A percentile compares a stretch with the other conserved stretches of the same genome.
Evolutionary conservation across 1,140 invertebrate genomes (phyloP).

Genomic region (Drosophila littoralis): DNA sequence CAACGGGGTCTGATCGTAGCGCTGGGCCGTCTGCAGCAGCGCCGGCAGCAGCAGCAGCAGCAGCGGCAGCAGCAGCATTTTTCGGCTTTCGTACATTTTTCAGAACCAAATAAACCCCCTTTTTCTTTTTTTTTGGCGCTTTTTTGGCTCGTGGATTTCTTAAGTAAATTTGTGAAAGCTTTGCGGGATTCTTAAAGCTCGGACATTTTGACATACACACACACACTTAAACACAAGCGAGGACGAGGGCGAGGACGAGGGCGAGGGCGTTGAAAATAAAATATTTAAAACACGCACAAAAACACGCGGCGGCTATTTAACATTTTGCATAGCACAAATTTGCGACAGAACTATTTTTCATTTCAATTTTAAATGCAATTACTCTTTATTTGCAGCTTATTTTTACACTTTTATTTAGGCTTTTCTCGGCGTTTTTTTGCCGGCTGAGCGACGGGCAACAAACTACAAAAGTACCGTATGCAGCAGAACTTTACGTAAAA

Average conservation of each 20-base stretch:
- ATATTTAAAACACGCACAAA: not conserved
- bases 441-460: constrained; percentile 24
- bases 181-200: constrained; percentile 32
- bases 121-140: constrained; percentile 11
- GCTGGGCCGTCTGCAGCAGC: constrained; percentile 50
- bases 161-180: constrained; percentile 15
- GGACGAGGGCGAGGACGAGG: not conserved
- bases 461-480: constrained; percentile 30
- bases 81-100: constrained; percentile 19
- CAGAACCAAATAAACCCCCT: not conserved
- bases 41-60: constrained; percentile 27
- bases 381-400: not conserved
- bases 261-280: not conserved
- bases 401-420: constrained; percentile 5
- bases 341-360: constrained; percentile 6
- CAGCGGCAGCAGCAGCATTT: constrained; percentile 8
- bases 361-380: constrained; percentile 23
- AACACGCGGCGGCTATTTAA: constrained; percentile 13
- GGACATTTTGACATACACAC: constrained; percentile 33
- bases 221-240: constrained; percentile 10
- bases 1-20: constrained; percentile 66
- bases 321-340: constrained; percentile 17
- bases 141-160: constrained; percentile 10
- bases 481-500: constrained; percentile 60
- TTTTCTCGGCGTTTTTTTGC: constrained; percentile 33